Base-by-base conservation (phyloP, 2,113 vertebrate species). In the Ranitomeya variabilis region DNA sequence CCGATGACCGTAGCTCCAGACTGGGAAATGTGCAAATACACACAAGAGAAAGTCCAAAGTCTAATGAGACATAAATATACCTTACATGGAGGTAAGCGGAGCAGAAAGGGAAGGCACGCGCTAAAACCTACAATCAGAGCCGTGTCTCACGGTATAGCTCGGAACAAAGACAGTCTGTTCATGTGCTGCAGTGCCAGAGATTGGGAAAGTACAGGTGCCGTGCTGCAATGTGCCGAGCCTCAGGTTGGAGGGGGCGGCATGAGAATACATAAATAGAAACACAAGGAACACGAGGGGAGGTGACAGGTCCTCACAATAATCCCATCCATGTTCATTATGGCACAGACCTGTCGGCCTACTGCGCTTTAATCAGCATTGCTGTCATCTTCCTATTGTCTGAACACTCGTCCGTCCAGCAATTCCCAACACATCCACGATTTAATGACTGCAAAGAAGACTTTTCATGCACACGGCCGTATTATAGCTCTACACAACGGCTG, bases 201-300 rank as follows among this genome's bases (percentile, higher is more conserved):
- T 45, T 87, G 76, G 31, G 86, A 64, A 86, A 66, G 31, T 31
- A 86, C 76, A 86, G 85, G 76, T 71, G 86, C 71, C 18, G 45
- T 37, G 52, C 86, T 57, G 85, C 59, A 64, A 64, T 86, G 37
- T 15, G 19, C 60, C 9, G 26, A 74, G n/a, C 67, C 11, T 13
- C 23, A 54, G 26, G 26, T 31, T 76, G 59, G 57, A 51, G 21
- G 76, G 59, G 64, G 54, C 74, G 26, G 51, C 8, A 52, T 11
- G 76, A 62, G 37, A 60, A 11, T 12, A 51, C 31, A 79, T 19
- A 80, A 80, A 67, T 64, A 79, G 21, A 60, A 51, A 57, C 83
- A 85, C 84, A 85, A 12, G 19, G 26, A 31, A 66, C 82, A 51
- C 21, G 45, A 69, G 23, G 84, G 64, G 69, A 84, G 51, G 82